phyloP scores from a whole-genome alignment of 1,140 invertebrate genomes.

The Leptinotarsa defecta region DNA sequence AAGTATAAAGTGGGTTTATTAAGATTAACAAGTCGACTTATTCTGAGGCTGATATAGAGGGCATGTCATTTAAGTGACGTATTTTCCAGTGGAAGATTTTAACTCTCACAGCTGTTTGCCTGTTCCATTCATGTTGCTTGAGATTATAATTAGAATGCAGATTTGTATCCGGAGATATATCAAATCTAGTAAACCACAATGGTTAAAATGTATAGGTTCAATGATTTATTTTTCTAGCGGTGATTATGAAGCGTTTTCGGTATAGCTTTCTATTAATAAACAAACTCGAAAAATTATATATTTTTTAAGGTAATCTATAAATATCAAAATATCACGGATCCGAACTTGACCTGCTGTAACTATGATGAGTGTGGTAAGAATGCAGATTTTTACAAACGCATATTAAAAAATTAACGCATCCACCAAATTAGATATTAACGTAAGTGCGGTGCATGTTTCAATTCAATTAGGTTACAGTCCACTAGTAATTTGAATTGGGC shows the following conservation, averaged over 20 bases:
- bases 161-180: constrained; percentile 32
- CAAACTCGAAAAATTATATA: neutral
- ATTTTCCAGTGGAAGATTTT: constrained; percentile 34
- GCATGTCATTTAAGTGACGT: constrained; percentile 33
- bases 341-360: constrained; percentile 21
- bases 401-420: no score
- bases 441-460: no score
- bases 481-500: no score
- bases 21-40: constrained; percentile 28
- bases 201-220: neutral
- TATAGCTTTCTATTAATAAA: constrained; percentile 13
- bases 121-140: constrained; percentile 36
- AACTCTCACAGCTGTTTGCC: constrained; percentile 36
- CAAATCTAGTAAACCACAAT: constrained; percentile 36
- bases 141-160: constrained; percentile 36
- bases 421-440: no score
- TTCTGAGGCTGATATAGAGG: constrained; percentile 33
- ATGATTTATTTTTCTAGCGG: constrained; percentile 5
- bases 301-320: constrained; percentile 14
- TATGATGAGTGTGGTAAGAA: neutral
- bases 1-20: constrained; percentile 30
- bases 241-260: neutral
- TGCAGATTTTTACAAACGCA: no score
- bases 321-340: neutral
- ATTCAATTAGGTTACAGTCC: no score